Conservation (phyloP, 1,140 invertebrate species). For the Adelges cooleyi region DNA sequence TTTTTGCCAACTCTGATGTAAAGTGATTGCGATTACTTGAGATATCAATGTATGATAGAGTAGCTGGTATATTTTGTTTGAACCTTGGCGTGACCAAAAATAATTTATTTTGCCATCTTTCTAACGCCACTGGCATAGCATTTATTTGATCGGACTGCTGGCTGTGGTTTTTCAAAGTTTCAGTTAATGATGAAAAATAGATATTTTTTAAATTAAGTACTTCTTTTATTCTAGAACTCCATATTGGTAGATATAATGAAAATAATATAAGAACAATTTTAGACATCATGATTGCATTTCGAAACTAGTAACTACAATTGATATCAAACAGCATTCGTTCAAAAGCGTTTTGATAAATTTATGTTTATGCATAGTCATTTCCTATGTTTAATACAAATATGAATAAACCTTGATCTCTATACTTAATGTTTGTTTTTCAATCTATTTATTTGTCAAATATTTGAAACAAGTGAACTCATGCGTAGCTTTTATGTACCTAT, state of each 20-base stretch:
- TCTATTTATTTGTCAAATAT: too few relatives aligned
- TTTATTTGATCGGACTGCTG: constrained; percentile 51
- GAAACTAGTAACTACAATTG: too few relatives aligned
- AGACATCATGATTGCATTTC: not conserved
- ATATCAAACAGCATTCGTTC: too few relatives aligned
- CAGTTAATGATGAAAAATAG: constrained; percentile 53
- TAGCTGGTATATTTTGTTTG: constrained; percentile 56
- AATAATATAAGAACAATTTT: constrained; percentile 8
- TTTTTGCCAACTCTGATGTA: too few relatives aligned
- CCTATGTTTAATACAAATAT: too few relatives aligned
- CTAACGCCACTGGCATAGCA: constrained; percentile 57
- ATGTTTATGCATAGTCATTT: not conserved
- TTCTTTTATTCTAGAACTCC: constrained; percentile 40
- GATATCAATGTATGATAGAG: constrained; percentile 56
- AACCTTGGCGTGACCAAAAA: constrained; percentile 64
- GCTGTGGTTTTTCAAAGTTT: constrained; percentile 44
- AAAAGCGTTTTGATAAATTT: too few relatives aligned
- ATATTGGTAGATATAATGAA: not conserved
- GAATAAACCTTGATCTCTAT: too few relatives aligned
- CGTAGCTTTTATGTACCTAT: too few relatives aligned
- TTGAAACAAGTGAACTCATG: too few relatives aligned
- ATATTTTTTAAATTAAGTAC: constrained; percentile 54
- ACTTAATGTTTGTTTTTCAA: too few relatives aligned
- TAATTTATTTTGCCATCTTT: constrained; percentile 58
- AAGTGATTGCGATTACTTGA: too few relatives aligned